Conservation (phyloP, 2,888 invertebrate genomes). For the Papilio elwesi region DNA sequence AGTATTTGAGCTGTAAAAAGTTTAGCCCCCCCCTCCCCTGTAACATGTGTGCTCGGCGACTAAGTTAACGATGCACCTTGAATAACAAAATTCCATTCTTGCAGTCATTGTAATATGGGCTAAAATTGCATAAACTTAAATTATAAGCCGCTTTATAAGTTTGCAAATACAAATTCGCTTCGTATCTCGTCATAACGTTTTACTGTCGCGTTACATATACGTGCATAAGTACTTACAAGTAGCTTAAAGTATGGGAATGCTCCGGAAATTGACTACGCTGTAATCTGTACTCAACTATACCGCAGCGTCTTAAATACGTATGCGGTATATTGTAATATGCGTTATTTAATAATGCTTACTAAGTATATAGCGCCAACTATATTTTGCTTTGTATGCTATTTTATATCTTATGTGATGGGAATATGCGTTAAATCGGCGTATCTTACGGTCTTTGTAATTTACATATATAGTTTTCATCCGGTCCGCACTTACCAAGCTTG, state of each 20-base stretch:
- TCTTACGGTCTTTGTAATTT: conserved; percentile 22
- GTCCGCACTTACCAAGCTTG: conserved; percentile 7
- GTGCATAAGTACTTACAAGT: conserved; percentile 50
- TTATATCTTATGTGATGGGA: conserved; percentile 1
- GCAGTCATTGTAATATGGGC: conserved; percentile 44
- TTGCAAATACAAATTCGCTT: conserved; percentile 63
- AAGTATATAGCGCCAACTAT: conserved; percentile 10
- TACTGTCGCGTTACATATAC: conserved; percentile 66
- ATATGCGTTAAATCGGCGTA: conserved; percentile 14
- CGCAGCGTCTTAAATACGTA: conserved; percentile 31
- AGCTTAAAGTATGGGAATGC: conserved; percentile 61
- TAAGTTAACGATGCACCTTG: conserved; percentile 47
- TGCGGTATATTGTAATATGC: conserved; percentile 24
- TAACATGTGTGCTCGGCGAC: conserved; percentile 65
- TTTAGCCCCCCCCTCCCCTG: conserved; percentile 66
- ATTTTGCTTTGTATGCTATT: conserved; percentile 12
- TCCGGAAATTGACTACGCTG: conserved; percentile 68
- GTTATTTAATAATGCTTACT: conserved; percentile 37
- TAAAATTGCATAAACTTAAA: conserved; percentile 41
- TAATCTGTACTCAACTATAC: conserved; percentile 63
- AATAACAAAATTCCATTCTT: conserved; percentile 41
- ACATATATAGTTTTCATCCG: conserved; percentile 26
- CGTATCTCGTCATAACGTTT: conserved; percentile 78
- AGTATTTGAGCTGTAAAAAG: conserved; percentile 78
- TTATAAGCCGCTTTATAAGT: conserved; percentile 44